Base-by-base conservation (phyloP, 2,888 invertebrate genomes). In the Antitype chi region DNA sequence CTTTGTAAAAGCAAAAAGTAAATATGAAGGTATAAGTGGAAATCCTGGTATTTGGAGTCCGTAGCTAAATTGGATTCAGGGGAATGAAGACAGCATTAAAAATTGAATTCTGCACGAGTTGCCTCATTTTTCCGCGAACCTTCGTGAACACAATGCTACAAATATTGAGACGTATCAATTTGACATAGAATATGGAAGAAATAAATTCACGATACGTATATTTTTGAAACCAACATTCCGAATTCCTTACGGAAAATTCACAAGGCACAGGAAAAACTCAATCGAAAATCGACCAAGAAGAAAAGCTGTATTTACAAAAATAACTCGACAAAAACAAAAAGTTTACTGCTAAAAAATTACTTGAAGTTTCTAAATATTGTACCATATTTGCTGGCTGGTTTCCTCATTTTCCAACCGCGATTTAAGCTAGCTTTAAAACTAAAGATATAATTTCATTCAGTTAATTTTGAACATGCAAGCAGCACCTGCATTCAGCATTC, bases 1-100 rank as follows among this genome's bases (percentile, higher is more conserved):
- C 70, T 85, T 81, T 78, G 59, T 77, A 47, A 74, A 79, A 76
- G 76, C 66, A 78, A 81, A 81, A 80, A 80, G 73, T 76, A 80
- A 79, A 81, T 76, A 82, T 74, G 49, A 82, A 73, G 72, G 63
- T 63, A 43, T 76, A 81, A 70, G 67, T 70, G 69, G 70, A 77
- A 86, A 82, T 80, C 68, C 73, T 74, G 64, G 66, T 80, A 78
- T 81, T 80, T 77, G 63, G n/a, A 76, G 59, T 55, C 63, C 59
- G 38, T 72, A 70, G 63, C 71, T 57, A 85, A 82, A 84, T 82
- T 88, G 80, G 62, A 76, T 87, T 82, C 57, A 25, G 17, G 15
- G 11, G 23, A 80, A 81, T 57, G 28, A 71, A 60, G n/a, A 71
- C 64, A 62, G 62, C 79, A 81, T 80, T 63, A 75, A 79, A 76